Percentiles rank a stretch among this genome's conserved stretches.
Conservation (phyloP, 2,113 vertebrate genomes). For the Gallinago jamesoni region DNA sequence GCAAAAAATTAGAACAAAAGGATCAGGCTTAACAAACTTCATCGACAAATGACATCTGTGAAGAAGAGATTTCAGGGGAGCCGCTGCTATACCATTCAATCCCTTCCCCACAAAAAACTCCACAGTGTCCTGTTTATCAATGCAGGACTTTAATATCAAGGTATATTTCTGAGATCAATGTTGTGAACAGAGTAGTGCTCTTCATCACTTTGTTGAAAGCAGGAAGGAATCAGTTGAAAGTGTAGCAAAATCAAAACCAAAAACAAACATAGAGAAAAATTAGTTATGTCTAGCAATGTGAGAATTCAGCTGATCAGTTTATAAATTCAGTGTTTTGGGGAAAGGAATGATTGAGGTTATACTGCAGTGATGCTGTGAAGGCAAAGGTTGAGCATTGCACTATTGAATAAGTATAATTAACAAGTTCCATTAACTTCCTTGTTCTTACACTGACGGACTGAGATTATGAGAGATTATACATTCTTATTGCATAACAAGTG, state of each 20-base stretch:
- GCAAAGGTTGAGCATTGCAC: not conserved
- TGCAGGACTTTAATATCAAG: not conserved
- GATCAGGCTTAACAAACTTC: not conserved
- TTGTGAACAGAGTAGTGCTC: not conserved
- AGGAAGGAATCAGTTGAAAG: not conserved
- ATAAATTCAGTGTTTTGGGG: not conserved
- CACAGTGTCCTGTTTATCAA: not conserved
- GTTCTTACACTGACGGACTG: not conserved
- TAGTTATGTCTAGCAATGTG: not conserved
- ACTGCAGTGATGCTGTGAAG: not conserved
- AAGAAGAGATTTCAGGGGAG: not conserved
- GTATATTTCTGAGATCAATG: not conserved
- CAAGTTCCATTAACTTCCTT: not conserved
- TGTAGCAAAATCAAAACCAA: not conserved
- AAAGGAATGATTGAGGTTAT: not conserved
- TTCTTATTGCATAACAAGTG: not conserved
- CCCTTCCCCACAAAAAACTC: accelerated
- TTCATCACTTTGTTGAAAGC: not conserved
- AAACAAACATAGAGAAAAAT: not conserved
- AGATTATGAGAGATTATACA: not conserved
- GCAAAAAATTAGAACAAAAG: not conserved
- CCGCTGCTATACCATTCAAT: not conserved
- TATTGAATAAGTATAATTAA: not conserved
- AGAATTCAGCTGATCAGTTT: not conserved
- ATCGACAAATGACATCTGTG: not conserved